Evolutionary conservation across 2,888 invertebrate species (phyloP).

Genomic region (Drosophila macrospina): DNA sequence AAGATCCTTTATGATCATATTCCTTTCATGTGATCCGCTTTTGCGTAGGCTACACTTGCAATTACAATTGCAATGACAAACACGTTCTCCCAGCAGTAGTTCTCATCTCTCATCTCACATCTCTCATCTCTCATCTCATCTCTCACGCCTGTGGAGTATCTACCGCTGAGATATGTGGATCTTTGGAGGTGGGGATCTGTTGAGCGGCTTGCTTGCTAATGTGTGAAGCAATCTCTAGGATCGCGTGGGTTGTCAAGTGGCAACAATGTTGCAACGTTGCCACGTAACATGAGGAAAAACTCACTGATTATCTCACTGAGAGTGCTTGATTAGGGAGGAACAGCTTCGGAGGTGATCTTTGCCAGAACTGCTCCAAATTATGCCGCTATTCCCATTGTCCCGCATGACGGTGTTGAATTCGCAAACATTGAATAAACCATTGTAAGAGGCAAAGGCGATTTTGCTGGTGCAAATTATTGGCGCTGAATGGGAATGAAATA

Average conservation of each 20-base stretch:
- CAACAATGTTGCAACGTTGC: conserved; percentile 57
- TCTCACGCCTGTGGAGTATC: conserved; percentile 58
- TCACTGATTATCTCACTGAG: conserved; percentile 61
- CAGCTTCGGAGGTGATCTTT: conserved; percentile 49
- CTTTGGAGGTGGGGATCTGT: conserved; percentile 19
- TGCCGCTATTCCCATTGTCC: conserved; percentile 59
- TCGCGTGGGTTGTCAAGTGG: conserved; percentile 58
- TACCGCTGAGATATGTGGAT: conserved; percentile 54
- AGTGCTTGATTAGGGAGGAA: conserved; percentile 50
- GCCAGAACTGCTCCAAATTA: conserved; percentile 49
- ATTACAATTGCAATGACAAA: conserved; percentile 45
- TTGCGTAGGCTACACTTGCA: conserved; percentile 55
- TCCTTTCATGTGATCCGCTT: conserved; percentile 50
- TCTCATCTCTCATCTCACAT: conserved; percentile 38
- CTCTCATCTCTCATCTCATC: conserved; percentile 24
- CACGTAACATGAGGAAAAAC: conserved; percentile 9
- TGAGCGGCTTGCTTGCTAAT: conserved; percentile 61
- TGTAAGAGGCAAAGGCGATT: conserved; percentile 42
- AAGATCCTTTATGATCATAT: conserved; percentile 48
- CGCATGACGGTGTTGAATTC: conserved; percentile 64
- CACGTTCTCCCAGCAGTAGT: conserved; percentile 50
- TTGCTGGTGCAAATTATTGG: conserved; percentile 67
- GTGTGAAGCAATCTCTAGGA: conserved; percentile 55
- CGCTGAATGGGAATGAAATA: conserved; percentile 60
- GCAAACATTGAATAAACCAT: conserved; percentile 35